Conservation (phyloP, 2,113 vertebrate species). For the Melospiza melodia region DNA sequence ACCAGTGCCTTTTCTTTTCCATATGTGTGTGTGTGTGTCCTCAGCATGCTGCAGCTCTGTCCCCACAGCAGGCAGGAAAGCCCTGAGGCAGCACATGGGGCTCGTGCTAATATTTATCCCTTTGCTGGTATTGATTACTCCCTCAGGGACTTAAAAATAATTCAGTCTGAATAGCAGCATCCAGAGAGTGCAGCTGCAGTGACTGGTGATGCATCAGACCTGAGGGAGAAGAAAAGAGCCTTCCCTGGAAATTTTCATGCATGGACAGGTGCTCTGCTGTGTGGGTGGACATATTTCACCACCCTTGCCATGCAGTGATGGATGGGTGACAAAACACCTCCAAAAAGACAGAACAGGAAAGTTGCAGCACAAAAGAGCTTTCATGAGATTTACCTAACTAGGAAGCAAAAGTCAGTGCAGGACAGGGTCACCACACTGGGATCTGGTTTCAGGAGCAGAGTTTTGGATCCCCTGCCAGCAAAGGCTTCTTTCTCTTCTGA, state of each 20-base stretch:
- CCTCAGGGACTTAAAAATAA: neutral
- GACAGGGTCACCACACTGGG: neutral
- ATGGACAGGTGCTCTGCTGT: neutral
- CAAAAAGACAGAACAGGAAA: neutral
- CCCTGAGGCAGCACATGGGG: neutral
- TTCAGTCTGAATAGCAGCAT: neutral
- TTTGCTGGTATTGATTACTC: neutral
- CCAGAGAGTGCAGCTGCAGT: neutral
- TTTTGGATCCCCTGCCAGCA: neutral
- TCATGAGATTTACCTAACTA: neutral
- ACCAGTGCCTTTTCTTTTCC: neutral
- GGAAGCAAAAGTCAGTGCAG: neutral
- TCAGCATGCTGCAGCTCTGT: neutral
- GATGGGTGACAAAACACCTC: neutral
- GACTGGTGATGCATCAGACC: neutral
- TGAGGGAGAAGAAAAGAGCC: neutral
- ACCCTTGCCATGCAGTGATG: neutral
- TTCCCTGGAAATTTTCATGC: neutral
- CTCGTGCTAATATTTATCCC: neutral
- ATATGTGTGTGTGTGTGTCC: accelerated
- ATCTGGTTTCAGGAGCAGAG: neutral
- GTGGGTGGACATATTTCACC: neutral
- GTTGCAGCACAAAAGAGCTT: neutral
- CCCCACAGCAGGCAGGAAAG: neutral
- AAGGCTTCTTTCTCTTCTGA: neutral